Evolutionary conservation across 2,113 vertebrate genomes (phyloP).

Genomic region (Ellobius talpinus): DNA sequence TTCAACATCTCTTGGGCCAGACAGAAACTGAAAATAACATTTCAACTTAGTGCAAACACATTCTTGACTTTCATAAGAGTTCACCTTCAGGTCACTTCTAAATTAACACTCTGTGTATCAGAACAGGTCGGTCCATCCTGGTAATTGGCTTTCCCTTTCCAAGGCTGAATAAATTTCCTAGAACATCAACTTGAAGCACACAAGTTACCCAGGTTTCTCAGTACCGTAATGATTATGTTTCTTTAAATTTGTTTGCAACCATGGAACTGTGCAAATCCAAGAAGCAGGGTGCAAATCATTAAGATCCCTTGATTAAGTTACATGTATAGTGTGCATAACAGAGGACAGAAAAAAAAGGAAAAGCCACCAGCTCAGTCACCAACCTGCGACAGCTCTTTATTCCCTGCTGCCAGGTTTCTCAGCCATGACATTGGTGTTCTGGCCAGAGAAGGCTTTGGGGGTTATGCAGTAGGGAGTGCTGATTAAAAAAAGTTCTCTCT

Average conservation of each 20-base stretch:
- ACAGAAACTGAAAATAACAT: slow-evolving; percentile 73
- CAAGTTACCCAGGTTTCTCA: slow-evolving; percentile 15
- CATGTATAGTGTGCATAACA: neutral
- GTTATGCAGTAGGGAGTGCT: neutral
- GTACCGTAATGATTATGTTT: slow-evolving; percentile 32
- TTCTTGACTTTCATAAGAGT: slow-evolving; percentile 70
- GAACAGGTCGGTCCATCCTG: slow-evolving; percentile 53
- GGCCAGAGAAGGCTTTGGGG: neutral
- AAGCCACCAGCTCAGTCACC: neutral
- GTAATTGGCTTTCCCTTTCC: slow-evolving; percentile 60
- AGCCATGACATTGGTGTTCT: neutral
- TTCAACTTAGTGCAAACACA: slow-evolving; percentile 66
- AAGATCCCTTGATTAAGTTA: neutral
- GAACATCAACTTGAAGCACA: slow-evolving; percentile 40
- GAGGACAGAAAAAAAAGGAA: neutral
- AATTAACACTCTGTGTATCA: slow-evolving; percentile 67
- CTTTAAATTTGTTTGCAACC: slow-evolving; percentile 17
- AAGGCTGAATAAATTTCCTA: slow-evolving; percentile 50
- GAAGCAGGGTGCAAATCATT: neutral
- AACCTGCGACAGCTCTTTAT: neutral
- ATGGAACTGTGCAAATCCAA: neutral
- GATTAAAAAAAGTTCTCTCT: neutral
- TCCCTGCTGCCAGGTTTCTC: neutral
- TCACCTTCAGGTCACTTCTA: slow-evolving; percentile 67
- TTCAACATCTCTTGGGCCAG: slow-evolving; percentile 61